Evolutionary conservation across 2,797 vertebrate genomes (phyloP).

Genomic region (Tolypeutes matacus): DNA sequence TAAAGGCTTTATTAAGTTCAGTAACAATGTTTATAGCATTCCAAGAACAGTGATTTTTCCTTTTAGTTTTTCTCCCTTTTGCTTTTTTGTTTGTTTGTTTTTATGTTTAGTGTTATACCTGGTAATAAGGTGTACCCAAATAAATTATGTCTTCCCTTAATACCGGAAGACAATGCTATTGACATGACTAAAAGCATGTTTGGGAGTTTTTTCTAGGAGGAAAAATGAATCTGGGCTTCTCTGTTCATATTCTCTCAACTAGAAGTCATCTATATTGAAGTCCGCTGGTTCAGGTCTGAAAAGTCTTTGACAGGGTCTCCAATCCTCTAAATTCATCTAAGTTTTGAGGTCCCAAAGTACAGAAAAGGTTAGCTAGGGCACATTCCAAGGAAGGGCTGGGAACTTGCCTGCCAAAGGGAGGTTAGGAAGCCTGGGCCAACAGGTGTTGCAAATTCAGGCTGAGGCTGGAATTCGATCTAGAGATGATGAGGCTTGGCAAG

Average conservation of each 20-base stretch:
- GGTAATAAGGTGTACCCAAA: not conserved
- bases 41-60: not conserved
- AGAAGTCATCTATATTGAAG: slow-evolving; percentile 29
- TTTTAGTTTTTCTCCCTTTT: not conserved
- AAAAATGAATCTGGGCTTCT: not conserved
- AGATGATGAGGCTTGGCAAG: not conserved
- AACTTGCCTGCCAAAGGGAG: not conserved
- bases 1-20: not conserved
- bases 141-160: not conserved
- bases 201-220: not conserved
- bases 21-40: not conserved
- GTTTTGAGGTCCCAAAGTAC: not conserved
- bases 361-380: not conserved
- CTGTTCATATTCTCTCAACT: slow-evolving; percentile 10
- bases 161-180: not conserved
- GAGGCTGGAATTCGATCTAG: slow-evolving; percentile 65
- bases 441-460: slow-evolving; percentile 54
- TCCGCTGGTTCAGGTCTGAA: not conserved
- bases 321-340: not conserved
- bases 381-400: slow-evolving; percentile 23
- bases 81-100: slow-evolving; percentile 11
- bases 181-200: slow-evolving; percentile 4
- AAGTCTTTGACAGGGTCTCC: not conserved
- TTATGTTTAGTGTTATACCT: not conserved
- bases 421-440: not conserved